These are phyloP conservation scores for Pelmatolapia mariae DNA, from an alignment of 2,113 vertebrate species.

Conservation along the genomic window DNA sequence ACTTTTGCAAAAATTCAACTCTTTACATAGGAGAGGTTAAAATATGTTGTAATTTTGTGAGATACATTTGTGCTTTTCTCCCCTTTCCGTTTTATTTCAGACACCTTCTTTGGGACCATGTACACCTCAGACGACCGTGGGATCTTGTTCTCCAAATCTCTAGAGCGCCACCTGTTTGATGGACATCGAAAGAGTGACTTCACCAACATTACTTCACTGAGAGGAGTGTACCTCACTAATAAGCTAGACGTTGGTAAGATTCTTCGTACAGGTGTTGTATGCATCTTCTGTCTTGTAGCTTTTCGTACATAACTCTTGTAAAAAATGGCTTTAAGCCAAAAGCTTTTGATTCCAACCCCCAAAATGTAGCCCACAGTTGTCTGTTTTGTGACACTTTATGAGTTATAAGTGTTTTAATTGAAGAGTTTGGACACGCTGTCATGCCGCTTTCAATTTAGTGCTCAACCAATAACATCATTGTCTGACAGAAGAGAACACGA, in stretches of 20 bases:
- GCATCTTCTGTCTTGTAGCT: neutral
- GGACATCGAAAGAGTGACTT: constrained; percentile 69
- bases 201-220: constrained; percentile 70
- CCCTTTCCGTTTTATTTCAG: constrained; percentile 22
- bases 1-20: neutral
- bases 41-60: neutral
- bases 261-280: neutral
- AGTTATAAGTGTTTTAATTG: neutral
- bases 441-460: neutral
- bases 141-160: constrained; percentile 69
- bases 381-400: neutral
- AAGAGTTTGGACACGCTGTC: neutral
- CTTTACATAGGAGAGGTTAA: neutral
- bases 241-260: constrained; percentile 65
- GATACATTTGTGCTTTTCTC: neutral
- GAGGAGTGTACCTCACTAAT: constrained; percentile 72
- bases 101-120: constrained; percentile 76
- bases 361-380: neutral
- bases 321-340: neutral
- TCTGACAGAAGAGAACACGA: neutral
- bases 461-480: neutral
- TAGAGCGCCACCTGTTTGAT: constrained; percentile 72
- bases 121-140: constrained; percentile 70
- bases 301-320: neutral
- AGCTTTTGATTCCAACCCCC: neutral